Base-by-base conservation (phyloP, 2,113 vertebrate species). In the Herpetotheres cachinnans region DNA sequence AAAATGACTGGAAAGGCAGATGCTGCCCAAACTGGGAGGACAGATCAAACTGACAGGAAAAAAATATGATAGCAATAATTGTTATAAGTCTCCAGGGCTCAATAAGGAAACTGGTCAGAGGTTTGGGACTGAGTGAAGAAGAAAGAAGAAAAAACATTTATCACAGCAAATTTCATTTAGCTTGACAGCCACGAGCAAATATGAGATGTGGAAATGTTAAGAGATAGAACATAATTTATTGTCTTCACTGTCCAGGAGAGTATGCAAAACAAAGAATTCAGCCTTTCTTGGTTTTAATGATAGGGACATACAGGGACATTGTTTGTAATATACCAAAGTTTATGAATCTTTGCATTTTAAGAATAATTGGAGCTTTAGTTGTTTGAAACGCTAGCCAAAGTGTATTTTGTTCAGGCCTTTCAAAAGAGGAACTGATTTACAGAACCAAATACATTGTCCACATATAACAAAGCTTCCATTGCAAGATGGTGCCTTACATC, bases 1-100 rank as follows among this genome's bases (percentile, higher is more conserved):
- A 62, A 90, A 94, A 94, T 62, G 24, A 80, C 44, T n/a, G 54
- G 20, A 86, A 92, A 88, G 20, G 34, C 18, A 90, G 16, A 91
- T 10, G 55, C 22, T 78, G 18, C 24, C 42, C 54, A 90, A 90
- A 82, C 58, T 58, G 17, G 14, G 40, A 80, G 9, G 36, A 86
- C 15, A 88, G 73, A 72, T 69, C 61, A 93, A 96, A 62, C 32
- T 88, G 77, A 95, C 91, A 89, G 62, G 58, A 86, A 90, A 88
- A 95, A 95, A 62, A 81, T 47, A 95, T 77, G 8, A 72, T 82
- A 73, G 42, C 25, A 95, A 93, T 96, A 92, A 88, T 93, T 94
- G 78, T 30, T 93, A 16, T 77, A 80, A 54, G 49, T 91, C 92
- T 96, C 62, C 49, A 65, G 79, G 72, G 76, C 38, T 80, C 66